Evolutionary conservation across 2,113 vertebrate genomes (phyloP).

Genomic region (Eubucco bourcierii): DNA sequence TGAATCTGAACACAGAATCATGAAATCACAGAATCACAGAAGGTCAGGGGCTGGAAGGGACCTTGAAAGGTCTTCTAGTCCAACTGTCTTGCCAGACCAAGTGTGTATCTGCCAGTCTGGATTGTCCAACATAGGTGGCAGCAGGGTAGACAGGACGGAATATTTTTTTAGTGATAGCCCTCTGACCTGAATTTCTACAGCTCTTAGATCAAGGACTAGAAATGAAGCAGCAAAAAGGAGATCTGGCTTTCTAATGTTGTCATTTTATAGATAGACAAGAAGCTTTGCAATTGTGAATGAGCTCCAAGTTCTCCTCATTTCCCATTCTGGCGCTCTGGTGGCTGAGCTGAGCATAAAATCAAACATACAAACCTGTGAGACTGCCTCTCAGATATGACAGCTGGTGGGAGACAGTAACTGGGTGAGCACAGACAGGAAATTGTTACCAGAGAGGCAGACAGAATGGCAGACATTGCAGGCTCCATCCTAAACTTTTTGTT

Average conservation of each 20-base stretch:
- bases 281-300: not conserved
- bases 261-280: not conserved
- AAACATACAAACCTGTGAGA: not conserved
- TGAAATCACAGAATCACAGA: too few species aligned
- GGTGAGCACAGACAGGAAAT: not conserved
- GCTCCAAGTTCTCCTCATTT: not conserved
- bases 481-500: not conserved
- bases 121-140: not conserved
- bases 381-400: not conserved
- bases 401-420: conserved; percentile 14
- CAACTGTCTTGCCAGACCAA: not conserved
- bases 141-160: not conserved
- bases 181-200: not conserved
- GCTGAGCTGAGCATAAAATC: not conserved
- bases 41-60: too few species aligned
- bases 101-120: not conserved
- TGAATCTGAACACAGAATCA: not conserved
- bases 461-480: not conserved
- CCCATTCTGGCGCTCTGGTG: not conserved
- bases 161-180: not conserved
- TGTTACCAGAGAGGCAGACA: conserved; percentile 14
- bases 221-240: not conserved
- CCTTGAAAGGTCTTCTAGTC: too few species aligned
- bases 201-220: not conserved
- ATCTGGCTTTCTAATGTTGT: not conserved